Percentiles rank a stretch among this genome's conserved stretches.
These are phyloP conservation scores for Eulimnadia texana DNA, from an alignment of 1,140 invertebrate genomes.

Conservation along the genomic window DNA sequence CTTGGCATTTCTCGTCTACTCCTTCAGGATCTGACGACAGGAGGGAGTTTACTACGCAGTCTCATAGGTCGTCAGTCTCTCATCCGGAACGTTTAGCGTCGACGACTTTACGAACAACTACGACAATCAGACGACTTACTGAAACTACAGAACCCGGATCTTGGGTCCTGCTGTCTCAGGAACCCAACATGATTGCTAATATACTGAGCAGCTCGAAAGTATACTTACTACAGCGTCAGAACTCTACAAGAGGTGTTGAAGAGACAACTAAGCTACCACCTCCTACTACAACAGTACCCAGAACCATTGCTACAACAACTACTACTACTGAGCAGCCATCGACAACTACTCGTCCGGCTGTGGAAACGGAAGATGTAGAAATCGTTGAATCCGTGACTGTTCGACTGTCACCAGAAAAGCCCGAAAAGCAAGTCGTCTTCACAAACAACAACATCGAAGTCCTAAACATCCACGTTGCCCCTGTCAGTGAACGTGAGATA, in stretches of 20 bases:
- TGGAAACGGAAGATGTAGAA: not conserved
- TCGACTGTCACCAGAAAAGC: too few species aligned
- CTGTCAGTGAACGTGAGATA: not conserved
- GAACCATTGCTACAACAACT: too few species aligned
- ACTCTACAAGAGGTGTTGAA: not conserved
- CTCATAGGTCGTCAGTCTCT: not conserved
- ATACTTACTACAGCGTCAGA: not conserved
- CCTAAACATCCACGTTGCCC: not conserved
- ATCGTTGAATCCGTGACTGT: too few species aligned
- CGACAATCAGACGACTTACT: not conserved
- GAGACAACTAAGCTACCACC: not conserved
- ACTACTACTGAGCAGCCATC: not conserved
- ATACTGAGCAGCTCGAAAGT: not conserved
- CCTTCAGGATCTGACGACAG: too few species aligned
- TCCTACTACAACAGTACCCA: not conserved
- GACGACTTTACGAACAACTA: not conserved
- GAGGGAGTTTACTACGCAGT: not conserved
- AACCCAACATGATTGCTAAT: conserved; percentile 12
- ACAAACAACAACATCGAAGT: not conserved
- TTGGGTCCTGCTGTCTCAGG: conserved; percentile 7
- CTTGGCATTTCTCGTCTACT: too few species aligned
- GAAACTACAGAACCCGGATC: not conserved
- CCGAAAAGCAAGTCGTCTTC: not conserved
- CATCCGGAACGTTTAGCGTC: not conserved
- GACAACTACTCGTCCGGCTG: not conserved